phyloP scores from a whole-genome alignment of 2,113 vertebrate species.

The Chunga burmeisteri region DNA sequence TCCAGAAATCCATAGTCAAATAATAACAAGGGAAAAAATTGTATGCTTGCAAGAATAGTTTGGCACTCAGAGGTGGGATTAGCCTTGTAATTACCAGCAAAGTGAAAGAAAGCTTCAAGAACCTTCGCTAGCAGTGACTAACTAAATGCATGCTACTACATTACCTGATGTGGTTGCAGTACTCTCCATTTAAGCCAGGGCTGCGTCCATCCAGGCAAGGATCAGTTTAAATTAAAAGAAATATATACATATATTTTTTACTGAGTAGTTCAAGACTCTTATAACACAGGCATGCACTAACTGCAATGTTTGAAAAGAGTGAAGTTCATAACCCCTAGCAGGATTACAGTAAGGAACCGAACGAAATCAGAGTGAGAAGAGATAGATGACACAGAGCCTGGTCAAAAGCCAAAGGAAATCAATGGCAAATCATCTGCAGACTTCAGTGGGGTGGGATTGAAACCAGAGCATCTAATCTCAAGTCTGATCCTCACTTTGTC shows the following conservation, averaged over 20 bases:
- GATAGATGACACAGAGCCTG: background rate
- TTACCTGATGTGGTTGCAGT: background rate
- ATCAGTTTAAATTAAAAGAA: background rate
- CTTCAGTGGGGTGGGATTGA: background rate
- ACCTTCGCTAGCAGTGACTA: background rate
- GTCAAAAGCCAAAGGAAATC: conserved; percentile 20
- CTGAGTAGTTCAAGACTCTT: background rate
- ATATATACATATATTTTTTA: background rate
- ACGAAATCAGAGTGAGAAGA: background rate
- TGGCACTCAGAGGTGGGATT: background rate
- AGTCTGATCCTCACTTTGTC: background rate
- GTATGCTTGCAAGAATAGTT: background rate
- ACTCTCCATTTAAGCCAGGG: background rate
- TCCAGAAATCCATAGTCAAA: background rate
- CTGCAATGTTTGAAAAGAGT: background rate
- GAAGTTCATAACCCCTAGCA: background rate
- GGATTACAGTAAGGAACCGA: background rate
- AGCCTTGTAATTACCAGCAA: background rate
- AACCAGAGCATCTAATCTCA: background rate
- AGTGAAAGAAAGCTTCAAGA: background rate
- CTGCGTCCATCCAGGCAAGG: background rate
- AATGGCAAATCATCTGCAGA: background rate
- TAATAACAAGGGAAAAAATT: background rate
- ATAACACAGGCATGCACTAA: background rate
- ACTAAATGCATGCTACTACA: background rate